These are phyloP conservation scores for Cyanoliseus patagonus DNA, from an alignment of 2,113 vertebrate genomes.

Conservation along the genomic window DNA sequence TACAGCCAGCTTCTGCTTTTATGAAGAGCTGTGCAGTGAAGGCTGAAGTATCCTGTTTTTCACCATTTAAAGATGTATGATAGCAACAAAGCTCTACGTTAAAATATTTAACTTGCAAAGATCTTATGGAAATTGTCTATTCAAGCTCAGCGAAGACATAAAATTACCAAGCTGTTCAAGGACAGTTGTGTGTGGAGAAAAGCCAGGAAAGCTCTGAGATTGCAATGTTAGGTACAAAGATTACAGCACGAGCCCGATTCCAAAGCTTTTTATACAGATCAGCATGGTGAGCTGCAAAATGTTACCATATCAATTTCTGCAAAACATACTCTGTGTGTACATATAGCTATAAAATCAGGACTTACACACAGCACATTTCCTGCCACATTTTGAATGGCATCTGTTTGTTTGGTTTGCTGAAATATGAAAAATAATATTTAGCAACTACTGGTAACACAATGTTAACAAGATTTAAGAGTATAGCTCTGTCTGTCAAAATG, in stretches of 20 bases:
- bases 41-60: constrained; percentile 56
- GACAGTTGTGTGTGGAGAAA: constrained; percentile 60
- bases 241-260: constrained; percentile 40
- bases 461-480: constrained; percentile 50
- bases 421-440: constrained; percentile 60
- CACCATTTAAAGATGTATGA: constrained; percentile 64
- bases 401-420: constrained; percentile 51
- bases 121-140: constrained; percentile 71
- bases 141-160: constrained; percentile 67
- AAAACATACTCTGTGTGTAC: constrained; percentile 60
- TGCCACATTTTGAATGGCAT: constrained; percentile 59
- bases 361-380: constrained; percentile 38
- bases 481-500: constrained; percentile 42
- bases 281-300: constrained; percentile 53
- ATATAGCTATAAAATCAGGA: constrained; percentile 57
- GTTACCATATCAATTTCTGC: constrained; percentile 43
- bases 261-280: constrained; percentile 27
- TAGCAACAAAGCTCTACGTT: constrained; percentile 62
- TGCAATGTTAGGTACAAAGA: constrained; percentile 45
- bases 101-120: constrained; percentile 59
- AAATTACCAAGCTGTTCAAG: constrained; percentile 66
- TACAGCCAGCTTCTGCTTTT: constrained; percentile 48
- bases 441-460: constrained; percentile 25
- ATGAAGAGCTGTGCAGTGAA: constrained; percentile 21
- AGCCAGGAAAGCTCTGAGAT: constrained; percentile 45